Percentiles rank a stretch among this genome's conserved stretches.
Conservation (phyloP, 1,140 invertebrate genomes). For the Spodoptera litura region DNA sequence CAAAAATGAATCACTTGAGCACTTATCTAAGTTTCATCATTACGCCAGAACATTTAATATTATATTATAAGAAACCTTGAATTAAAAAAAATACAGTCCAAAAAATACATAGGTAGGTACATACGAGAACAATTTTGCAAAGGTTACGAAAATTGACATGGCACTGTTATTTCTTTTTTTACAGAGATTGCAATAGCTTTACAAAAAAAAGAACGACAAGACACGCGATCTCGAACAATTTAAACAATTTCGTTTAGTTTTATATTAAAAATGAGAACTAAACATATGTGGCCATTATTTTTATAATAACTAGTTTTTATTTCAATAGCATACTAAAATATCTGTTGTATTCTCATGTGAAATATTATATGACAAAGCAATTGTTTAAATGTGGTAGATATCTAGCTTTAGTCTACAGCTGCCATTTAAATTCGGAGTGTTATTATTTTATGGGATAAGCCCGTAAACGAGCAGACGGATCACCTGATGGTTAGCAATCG, state of each 20-base stretch:
- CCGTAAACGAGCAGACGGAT: no score
- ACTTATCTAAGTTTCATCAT: not conserved
- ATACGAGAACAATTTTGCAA: not conserved
- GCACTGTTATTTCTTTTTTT: not conserved
- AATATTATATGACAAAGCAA: no score
- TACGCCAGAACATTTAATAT: not conserved
- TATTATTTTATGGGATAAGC: no score
- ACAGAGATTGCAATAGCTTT: slow-evolving; percentile 1
- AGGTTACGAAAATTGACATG: not conserved
- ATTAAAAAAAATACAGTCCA: slow-evolving; percentile 5
- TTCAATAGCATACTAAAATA: not conserved
- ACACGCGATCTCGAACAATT: not conserved
- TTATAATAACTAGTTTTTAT: slow-evolving; percentile 3
- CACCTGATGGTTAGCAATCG: no score
- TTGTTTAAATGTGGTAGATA: no score
- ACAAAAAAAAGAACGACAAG: not conserved
- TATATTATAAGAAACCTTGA: not conserved
- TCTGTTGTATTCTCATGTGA: slow-evolving; percentile 1
- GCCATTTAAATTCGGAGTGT: no score
- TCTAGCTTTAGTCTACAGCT: no score
- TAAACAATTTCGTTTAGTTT: slow-evolving; percentile 7
- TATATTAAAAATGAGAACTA: not conserved
- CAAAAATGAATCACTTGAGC: no score
- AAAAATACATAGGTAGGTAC: not conserved
- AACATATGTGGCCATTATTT: slow-evolving; percentile 1